Evolutionary conservation across 2,113 vertebrate genomes (phyloP).

Genomic region (Gobiocypris rarus): DNA sequence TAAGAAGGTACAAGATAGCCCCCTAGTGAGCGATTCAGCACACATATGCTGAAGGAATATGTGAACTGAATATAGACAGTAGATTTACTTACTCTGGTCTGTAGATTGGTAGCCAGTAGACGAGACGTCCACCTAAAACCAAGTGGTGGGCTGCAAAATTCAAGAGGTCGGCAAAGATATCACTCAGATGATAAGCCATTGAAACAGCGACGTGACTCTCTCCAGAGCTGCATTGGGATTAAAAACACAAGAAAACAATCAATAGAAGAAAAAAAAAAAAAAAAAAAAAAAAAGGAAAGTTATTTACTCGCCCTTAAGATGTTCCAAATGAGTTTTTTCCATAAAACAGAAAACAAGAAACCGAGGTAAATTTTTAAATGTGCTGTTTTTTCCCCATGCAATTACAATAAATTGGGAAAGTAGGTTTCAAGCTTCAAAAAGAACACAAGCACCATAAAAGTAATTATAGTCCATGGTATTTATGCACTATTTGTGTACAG

Average conservation of each 20-base stretch:
- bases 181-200: slow-evolving; percentile 91
- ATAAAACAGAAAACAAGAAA: not conserved
- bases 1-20: slow-evolving; percentile 59
- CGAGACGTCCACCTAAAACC: slow-evolving; percentile 88
- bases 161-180: slow-evolving; percentile 94
- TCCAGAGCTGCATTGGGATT: slow-evolving; percentile 68
- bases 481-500: too few relatives aligned
- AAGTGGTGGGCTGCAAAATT: slow-evolving; percentile 90
- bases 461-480: too few relatives aligned
- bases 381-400: too few relatives aligned
- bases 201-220: slow-evolving; percentile 90
- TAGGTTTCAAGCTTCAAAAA: too few relatives aligned
- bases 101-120: slow-evolving; percentile 95
- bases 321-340: not conserved
- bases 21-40: slow-evolving; percentile 61
- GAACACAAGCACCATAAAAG: too few relatives aligned
- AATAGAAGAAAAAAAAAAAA: not conserved
- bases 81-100: slow-evolving; percentile 90
- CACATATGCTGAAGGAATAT: not conserved
- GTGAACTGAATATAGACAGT: not conserved
- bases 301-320: not conserved
- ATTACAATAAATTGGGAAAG: too few relatives aligned
- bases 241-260: slow-evolving; percentile 19
- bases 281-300: too few relatives aligned
- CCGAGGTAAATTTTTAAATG: not conserved